Evolutionary conservation across 2,888 invertebrate species (phyloP).

Genomic region (Terebella lapidaria): DNA sequence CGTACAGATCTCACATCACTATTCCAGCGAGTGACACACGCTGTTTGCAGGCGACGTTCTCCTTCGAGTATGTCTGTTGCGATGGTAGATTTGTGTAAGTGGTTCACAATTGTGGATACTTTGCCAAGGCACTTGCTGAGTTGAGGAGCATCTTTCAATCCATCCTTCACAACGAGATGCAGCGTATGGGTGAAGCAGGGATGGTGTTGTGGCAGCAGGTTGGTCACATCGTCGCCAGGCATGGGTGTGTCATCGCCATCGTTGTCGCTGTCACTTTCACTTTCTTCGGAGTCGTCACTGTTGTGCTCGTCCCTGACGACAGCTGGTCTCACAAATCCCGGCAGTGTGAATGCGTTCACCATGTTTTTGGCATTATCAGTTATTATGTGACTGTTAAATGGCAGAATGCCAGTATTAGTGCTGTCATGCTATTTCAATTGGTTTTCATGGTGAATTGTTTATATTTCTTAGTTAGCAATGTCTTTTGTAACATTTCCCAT

Average conservation of each 20-base stretch:
- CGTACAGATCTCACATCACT: background rate
- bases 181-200: background rate
- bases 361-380: background rate
- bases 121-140: background rate
- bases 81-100: background rate
- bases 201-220: background rate
- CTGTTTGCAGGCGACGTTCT: background rate
- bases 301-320: background rate
- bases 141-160: background rate
- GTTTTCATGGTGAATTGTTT: too few relatives aligned
- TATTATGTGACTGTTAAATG: too few relatives aligned
- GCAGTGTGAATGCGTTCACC: background rate
- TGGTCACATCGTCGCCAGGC: too few relatives aligned
- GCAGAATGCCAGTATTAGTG: too few relatives aligned
- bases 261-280: background rate
- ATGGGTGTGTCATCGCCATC: background rate
- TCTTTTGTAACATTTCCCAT: too few relatives aligned
- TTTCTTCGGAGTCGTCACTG: background rate
- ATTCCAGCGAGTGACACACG: background rate
- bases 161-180: background rate
- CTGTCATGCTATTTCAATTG: too few relatives aligned
- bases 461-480: too few relatives aligned
- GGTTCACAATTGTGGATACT: background rate
- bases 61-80: background rate
- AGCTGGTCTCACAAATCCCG: background rate